A percentile compares a stretch with the other conserved stretches of the same genome.
Evolutionary conservation across 1,140 invertebrate species (phyloP).

Genomic region (Caenorhabditis elegans): DNA sequence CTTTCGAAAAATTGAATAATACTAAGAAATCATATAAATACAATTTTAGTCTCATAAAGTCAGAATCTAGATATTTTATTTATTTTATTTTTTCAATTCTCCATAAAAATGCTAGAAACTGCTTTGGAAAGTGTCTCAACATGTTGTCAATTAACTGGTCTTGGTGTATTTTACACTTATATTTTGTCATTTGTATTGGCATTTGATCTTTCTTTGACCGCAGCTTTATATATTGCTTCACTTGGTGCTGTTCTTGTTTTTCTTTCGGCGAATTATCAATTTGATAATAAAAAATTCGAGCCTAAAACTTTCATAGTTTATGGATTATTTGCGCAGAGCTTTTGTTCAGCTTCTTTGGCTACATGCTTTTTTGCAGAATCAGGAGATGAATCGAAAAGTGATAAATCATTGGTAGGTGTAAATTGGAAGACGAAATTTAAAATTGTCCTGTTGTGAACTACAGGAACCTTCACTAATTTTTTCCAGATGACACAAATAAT

Average conservation of each 20-base stretch:
- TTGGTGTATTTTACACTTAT: background rate
- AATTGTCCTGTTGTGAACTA: background rate
- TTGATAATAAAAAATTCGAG: background rate
- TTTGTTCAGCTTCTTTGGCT: background rate
- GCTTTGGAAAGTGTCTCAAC: background rate
- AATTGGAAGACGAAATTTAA: background rate
- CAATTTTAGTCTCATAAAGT: background rate
- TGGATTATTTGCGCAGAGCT: background rate
- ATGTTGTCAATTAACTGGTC: background rate
- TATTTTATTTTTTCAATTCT: too few species aligned
- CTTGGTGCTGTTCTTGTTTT: background rate
- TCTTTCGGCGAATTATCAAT: background rate
- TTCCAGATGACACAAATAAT: background rate
- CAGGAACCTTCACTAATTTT: too few species aligned
- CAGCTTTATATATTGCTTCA: background rate
- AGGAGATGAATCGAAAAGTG: too few species aligned
- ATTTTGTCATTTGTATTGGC: background rate
- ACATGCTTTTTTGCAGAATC: background rate
- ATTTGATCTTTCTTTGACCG: background rate
- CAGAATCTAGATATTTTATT: too few species aligned
- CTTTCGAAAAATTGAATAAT: too few species aligned
- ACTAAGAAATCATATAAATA: too few species aligned
- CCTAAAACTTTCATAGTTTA: background rate
- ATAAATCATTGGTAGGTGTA: background rate
- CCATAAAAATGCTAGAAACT: background rate